Percentiles rank a stretch among this genome's conserved stretches.
Evolutionary conservation across 2,113 vertebrate genomes (phyloP).

Genomic region (Daphoenositta chrysoptera): DNA sequence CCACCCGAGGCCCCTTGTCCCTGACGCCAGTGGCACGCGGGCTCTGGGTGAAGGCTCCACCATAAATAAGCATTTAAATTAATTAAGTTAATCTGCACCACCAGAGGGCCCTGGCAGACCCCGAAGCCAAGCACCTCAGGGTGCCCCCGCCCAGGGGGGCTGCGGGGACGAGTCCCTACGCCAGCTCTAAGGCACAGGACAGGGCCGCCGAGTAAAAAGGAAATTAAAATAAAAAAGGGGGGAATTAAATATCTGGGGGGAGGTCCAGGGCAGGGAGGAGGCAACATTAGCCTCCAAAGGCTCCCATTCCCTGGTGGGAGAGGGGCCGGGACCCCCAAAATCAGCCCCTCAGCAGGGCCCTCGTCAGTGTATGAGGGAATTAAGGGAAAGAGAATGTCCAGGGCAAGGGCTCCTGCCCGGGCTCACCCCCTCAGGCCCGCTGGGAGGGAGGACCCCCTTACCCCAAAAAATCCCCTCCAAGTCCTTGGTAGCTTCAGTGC

Average conservation of each 20-base stretch:
- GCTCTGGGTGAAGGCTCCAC: not conserved
- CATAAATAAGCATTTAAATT: conserved; percentile 54
- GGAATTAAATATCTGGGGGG: not conserved
- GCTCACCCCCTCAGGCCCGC: not conserved
- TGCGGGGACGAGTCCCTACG: not conserved
- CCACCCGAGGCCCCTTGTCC: not conserved
- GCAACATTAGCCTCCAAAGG: not conserved
- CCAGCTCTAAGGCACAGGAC: conserved; percentile 19
- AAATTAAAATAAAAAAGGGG: not conserved
- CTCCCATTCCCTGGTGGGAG: not conserved
- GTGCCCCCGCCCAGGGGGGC: not conserved
- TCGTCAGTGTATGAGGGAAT: not conserved
- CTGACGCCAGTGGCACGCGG: not conserved
- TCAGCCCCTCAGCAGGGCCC: not conserved
- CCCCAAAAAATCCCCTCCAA: not conserved
- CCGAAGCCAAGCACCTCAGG: not conserved
- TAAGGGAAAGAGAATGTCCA: not conserved
- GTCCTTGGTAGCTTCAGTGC: not conserved
- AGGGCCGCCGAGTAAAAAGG: not conserved
- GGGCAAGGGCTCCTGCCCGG: not conserved
- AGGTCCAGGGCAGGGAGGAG: not conserved
- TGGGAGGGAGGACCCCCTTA: not conserved
- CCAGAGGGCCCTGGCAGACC: not conserved
- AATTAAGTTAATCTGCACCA: conserved; percentile 30
- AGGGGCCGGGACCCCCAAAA: not conserved